A percentile compares a stretch with the other conserved stretches of the same genome.
Conservation (phyloP, 1,140 invertebrate species). For the Caenorhabditis tropicalis region DNA sequence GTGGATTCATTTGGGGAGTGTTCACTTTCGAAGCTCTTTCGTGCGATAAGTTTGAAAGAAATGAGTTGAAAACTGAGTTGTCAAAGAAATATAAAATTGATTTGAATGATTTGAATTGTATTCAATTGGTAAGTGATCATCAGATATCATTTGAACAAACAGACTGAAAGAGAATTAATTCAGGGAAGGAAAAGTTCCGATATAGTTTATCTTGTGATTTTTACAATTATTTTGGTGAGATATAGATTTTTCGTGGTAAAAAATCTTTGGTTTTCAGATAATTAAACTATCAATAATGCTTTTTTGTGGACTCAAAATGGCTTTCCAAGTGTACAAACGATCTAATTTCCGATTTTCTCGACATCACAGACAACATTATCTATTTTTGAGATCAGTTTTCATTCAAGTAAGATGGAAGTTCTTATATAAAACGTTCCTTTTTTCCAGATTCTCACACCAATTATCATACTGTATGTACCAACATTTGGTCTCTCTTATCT, state of each 20-base stretch:
- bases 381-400: neutral
- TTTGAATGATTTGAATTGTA: neutral
- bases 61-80: neutral
- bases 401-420: neutral
- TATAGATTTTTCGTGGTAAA: too few species aligned
- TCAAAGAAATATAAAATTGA: neutral
- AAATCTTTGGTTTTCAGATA: neutral
- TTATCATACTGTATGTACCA: neutral
- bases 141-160: too few species aligned
- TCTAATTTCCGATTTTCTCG: neutral
- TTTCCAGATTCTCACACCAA: neutral
- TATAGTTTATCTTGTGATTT: too few species aligned
- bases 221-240: too few species aligned
- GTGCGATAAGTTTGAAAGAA: neutral
- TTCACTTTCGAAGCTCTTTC: neutral
- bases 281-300: neutral
- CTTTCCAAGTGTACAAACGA: neutral
- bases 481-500: neutral
- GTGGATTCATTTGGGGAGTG: neutral
- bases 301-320: neutral
- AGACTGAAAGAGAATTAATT: too few species aligned
- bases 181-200: too few species aligned
- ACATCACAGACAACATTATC: neutral
- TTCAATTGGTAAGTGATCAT: neutral
- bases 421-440: neutral